Base-by-base conservation (phyloP, 2,888 invertebrate species). In the Baronia brevicornis region DNA sequence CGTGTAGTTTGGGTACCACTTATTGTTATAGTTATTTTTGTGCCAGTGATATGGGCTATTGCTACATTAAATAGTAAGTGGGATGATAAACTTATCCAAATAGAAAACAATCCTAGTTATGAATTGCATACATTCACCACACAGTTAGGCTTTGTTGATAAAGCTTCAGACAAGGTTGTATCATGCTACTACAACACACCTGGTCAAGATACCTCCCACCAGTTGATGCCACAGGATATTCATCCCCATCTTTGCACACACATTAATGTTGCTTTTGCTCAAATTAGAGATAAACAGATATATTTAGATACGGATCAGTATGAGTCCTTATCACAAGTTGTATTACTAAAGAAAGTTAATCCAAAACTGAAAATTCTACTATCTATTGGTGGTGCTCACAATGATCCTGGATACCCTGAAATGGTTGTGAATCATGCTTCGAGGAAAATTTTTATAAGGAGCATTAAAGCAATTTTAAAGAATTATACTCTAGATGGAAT, bases 211-310 rank as follows among this genome's bases (percentile, higher is more conserved):
- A 37, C 8, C 5, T 3, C 33, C 5, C 29, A 34, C n/a, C 58
- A 68, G 41, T 69, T 91, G 31, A 59, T 70, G 51, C 88, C 91
- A 3, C 57, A 70, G 17, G 71, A 85, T 48, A 86, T 95, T 14
- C 89, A 92, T 57, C 88, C 93, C 11, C 67, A 86, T 49, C 77
- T 95, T 34, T 96, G 95, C 63, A 93, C 94, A 1, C 95, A 95
- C 69, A 88, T 95, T 38, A 93, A 93, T 62, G 74, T 94, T 34
- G 95, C 91, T 22, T 91, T 93, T 77, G 91, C 90, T 10, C 62
- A 66, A 36, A 80, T 95, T 20, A 58, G 63, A 3, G 88, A 93
- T 51, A 87, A 87, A 43, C 73, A 86, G 4, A 70, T 95, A 14
- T 47, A 70, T 30, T 69, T 93, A 12, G 80, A 84, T 5, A 58